A percentile compares a stretch with the other conserved stretches of the same genome.
Evolutionary conservation across 2,888 invertebrate genomes (phyloP).

Genomic region (Melanophora roralis): DNA sequence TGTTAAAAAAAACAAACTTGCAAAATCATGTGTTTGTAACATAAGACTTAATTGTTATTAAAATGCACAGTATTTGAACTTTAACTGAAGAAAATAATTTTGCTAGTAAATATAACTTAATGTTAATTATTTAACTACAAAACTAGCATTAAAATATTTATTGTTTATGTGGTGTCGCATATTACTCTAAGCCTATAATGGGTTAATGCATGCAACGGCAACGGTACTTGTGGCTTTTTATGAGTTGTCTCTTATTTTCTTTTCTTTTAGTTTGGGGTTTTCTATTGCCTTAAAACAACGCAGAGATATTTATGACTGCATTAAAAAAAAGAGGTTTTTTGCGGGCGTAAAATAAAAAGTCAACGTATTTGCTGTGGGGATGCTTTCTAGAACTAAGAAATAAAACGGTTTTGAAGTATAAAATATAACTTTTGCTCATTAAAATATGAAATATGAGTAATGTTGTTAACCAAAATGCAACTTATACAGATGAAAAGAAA

Average conservation of each 20-base stretch:
- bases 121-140: too few relatives aligned
- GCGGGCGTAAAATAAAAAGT: not conserved
- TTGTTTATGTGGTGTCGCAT: too few relatives aligned
- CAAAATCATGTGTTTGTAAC: too few relatives aligned
- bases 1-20: too few relatives aligned
- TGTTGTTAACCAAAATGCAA: constrained; percentile 6
- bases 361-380: not conserved
- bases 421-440: constrained; percentile 55
- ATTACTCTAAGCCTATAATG: too few relatives aligned
- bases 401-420: constrained; percentile 51
- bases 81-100: too few relatives aligned
- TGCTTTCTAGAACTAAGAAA: constrained; percentile 33
- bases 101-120: too few relatives aligned
- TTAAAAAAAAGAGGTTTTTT: not conserved
- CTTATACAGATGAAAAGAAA: not conserved
- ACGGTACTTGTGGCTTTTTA: constrained; percentile 22
- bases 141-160: too few relatives aligned
- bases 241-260: constrained; percentile 17
- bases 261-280: not conserved
- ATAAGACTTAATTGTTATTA: too few relatives aligned
- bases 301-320: constrained; percentile 28
- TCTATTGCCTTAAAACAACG: not conserved
- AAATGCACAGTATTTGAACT: too few relatives aligned
- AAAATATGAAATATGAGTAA: constrained; percentile 48
- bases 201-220: not conserved